These are phyloP conservation scores for Acanthaster planci DNA, from an alignment of 35 echinoderm and acorn worm species.

Conservation along the genomic window DNA sequence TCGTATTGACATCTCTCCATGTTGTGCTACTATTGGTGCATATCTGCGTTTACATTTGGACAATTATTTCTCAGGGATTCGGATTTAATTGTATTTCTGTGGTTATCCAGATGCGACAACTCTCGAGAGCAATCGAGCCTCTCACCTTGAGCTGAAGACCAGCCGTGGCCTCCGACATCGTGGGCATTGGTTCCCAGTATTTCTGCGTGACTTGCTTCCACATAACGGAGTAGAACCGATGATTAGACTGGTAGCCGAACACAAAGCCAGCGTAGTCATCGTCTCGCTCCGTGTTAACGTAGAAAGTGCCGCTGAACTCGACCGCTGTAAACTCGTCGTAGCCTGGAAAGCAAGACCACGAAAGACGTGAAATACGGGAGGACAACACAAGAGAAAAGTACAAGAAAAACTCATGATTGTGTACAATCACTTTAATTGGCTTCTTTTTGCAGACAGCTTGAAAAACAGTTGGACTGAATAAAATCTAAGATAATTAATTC, in stretches of 20 bases:
- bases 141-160: conserved; percentile 97
- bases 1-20: no score
- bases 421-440: no score
- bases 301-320: conserved; percentile 95
- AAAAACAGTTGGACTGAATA: no score
- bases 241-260: conserved; percentile 94
- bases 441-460: no score
- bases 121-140: no score
- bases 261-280: conserved; percentile 98
- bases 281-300: conserved; percentile 87
- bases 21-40: no score
- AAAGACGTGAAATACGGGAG: neutral
- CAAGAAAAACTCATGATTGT: neutral
- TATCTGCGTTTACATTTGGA: no score
- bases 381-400: neutral
- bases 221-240: conserved; percentile 96
- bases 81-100: neutral
- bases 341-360: conserved; percentile 46
- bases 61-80: neutral
- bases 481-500: no score
- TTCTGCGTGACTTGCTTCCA: conserved; percentile 94
- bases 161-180: conserved; percentile 67
- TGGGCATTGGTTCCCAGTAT: conserved; percentile 66
- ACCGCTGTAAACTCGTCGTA: conserved; percentile 86
- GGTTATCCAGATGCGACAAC: no score